Base-by-base conservation (phyloP, 2,797 vertebrate species). In the Brachymystax lenok region DNA sequence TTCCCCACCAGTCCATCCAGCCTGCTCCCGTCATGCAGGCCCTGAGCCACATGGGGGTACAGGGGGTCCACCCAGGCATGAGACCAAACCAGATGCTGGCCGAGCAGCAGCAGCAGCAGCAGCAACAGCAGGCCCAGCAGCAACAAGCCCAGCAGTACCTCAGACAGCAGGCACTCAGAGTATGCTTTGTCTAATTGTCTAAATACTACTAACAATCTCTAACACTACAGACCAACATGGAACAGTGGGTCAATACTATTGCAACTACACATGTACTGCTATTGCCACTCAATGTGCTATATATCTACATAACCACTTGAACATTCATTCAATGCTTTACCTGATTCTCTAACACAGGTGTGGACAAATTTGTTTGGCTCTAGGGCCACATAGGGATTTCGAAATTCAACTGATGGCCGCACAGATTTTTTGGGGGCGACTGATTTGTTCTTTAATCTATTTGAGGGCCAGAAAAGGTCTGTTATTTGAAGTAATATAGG, bases 1-100 rank as follows among this genome's bases (percentile, higher is more conserved):
- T 99, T 93, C 78, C 95, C 71, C 97, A 98, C 85, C 98, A 98
- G 93, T 89, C 96, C 24, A 90, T 99, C 87, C 97, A 96, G 81
- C 97, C 96, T 84, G 87, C 95, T 19, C 86, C 96, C 69, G 95
- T 99, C 91, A 97, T 99, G 92, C 93, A 96, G 8, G 74, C 95
- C 71, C 92, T 99, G 86, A 80, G 94, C 82, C 97, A 97, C 79
- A 93, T 99, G 92, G 93, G 91, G 78, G 85, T 92, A 1, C 98
- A 98, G 85, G 94, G 91, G 13, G 96, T 98, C 76, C 96, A 96
- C 75, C 91, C 96, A 8, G 92, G 94, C 75, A 92, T 98, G 90
- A 95, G 97, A 78, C 93, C 97, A 71, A 95, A 95, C 90, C 96
- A 96, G 89, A 96, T 98, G 91, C 88, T 99, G 85, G 92, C 97